Evolutionary conservation across 37 sponge, comb jelly and placozoan species (phyloP), one percentile per base, ranked within the genome.

Genomic region (Crambe crambe): DNA sequence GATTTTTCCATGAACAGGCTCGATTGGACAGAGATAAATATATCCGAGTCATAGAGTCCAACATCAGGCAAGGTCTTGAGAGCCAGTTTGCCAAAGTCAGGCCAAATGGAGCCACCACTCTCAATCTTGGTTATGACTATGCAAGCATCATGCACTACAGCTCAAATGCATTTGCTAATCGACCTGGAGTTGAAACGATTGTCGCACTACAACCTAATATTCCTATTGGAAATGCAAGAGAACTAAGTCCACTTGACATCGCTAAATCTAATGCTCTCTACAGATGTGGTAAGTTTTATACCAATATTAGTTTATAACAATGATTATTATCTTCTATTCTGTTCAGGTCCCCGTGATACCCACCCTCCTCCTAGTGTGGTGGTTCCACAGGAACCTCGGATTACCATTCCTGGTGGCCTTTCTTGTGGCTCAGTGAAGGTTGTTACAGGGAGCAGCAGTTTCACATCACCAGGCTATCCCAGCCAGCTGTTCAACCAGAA

Each of bases 91-190:
- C 81, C 39, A 29, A 34, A 2, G 44, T n/a, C 3, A 18, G 20
- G 5, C 26, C 58, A 35, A 43, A n/a, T 59, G 38, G 74, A 17
- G 61, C 86, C 9, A 42, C 87, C 26, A 81, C 85, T 8, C 37
- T 86, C 3, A 87, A 87, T 27, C 66, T 85, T 1, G 67, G 81
- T 5, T 93, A 93, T 70, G 94, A 93, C 60, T 89, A 85, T 78
- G 88, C 85, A 66, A 89, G 90, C 30, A 84, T 94, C 39, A 90
- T 94, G 94, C 94, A 94, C 69, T 94, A 94, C 72, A 26, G 25
- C 47, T 40, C 44, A 4, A 56, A 41, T n/a, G 74, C 85, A 8
- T 81, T 85, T 78, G 25, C 67, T 12, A 10, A 12, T 27, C 42
- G 67, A 70, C 39, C 26, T 22, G 18, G 42, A 9, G 40, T 22